Conservation (phyloP, 2,113 vertebrate genomes). For the Coturnix japonica region DNA sequence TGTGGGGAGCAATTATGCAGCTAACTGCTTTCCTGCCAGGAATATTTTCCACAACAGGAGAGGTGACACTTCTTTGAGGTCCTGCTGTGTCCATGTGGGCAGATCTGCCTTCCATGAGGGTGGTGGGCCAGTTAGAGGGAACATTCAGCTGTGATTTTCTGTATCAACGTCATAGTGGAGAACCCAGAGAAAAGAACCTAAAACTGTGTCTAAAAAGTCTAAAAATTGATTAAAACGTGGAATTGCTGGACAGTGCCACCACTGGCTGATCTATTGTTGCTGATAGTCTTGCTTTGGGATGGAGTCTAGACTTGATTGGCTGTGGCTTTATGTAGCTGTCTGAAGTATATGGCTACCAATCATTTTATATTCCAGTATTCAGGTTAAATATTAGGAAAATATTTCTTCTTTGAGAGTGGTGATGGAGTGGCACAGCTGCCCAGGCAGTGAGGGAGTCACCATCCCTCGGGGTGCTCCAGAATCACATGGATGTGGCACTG, state of each 20-base stretch:
- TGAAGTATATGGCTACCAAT: background rate
- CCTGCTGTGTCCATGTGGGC: background rate
- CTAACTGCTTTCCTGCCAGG: constrained; percentile 79
- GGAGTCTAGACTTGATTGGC: background rate
- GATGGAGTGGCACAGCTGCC: no score
- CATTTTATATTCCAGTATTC: background rate
- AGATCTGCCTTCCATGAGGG: background rate
- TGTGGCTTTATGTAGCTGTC: background rate
- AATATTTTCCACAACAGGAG: constrained; percentile 53
- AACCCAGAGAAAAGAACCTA: background rate
- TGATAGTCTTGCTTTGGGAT: background rate
- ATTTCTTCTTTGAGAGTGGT: no score
- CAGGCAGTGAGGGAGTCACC: no score
- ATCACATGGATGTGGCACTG: no score
- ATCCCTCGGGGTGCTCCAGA: no score
- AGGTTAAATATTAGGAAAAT: no score
- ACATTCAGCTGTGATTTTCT: background rate
- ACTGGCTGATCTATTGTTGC: background rate
- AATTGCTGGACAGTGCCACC: background rate
- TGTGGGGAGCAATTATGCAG: constrained; percentile 54
- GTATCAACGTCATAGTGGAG: background rate
- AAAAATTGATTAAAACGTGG: background rate
- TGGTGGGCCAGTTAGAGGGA: background rate
- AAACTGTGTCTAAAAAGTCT: background rate
- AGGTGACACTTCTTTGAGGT: constrained; percentile 48